phyloP scores from a whole-genome alignment of 2,113 vertebrate species.

The Rynchops niger region DNA sequence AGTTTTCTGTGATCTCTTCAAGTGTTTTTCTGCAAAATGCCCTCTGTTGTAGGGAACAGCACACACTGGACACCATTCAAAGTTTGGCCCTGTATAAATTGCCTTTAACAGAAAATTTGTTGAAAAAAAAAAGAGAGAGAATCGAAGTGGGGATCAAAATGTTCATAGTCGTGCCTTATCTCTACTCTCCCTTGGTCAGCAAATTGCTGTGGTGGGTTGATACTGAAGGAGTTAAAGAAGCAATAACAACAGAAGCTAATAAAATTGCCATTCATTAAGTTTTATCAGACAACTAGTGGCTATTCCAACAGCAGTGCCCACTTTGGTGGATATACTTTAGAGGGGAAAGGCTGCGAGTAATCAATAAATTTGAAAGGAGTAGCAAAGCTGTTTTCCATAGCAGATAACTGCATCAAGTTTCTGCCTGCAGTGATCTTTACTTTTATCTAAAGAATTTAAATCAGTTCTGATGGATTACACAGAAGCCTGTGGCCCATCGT shows the following conservation, averaged over 20 bases:
- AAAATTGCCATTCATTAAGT: not conserved
- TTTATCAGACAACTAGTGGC: not conserved
- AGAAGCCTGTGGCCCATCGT: not conserved
- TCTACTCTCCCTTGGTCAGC: not conserved
- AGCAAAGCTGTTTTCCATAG: not conserved
- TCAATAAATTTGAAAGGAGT: not conserved
- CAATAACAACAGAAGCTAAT: slow-evolving; percentile 16
- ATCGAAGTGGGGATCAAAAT: not conserved
- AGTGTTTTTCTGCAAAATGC: not conserved
- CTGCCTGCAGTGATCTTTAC: not conserved
- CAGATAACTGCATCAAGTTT: not conserved
- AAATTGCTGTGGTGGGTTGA: not conserved
- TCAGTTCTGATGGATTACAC: not conserved
- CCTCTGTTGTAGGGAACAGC: not conserved
- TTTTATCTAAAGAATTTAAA: not conserved
- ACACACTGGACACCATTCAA: not conserved
- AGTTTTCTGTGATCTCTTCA: not conserved
- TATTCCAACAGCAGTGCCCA: not conserved
- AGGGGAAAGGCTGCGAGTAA: not conserved
- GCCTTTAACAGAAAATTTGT: not conserved
- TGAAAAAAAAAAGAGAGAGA: not conserved
- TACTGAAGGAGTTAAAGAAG: slow-evolving; percentile 14
- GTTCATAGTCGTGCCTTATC: not conserved
- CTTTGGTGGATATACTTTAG: not conserved
- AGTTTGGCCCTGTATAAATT: not conserved